Percentiles rank a stretch among this genome's conserved stretches.
Conservation (phyloP, 1,140 invertebrate species). For the Achatina immaculata region DNA sequence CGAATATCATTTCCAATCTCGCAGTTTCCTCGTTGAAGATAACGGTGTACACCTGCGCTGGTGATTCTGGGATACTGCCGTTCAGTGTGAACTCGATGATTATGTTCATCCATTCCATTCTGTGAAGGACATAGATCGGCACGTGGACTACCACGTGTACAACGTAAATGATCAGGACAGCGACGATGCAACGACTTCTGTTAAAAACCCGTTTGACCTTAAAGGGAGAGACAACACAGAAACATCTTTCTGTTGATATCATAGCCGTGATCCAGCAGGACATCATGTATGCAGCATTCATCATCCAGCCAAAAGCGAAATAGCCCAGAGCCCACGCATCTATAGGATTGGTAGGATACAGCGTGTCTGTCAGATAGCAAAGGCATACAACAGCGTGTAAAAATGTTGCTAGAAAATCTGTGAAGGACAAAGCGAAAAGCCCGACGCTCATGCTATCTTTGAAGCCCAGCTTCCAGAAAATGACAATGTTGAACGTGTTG, state of each 20-base stretch:
- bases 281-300: not conserved
- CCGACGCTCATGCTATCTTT: slow-evolving; percentile 13
- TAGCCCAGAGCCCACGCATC: slow-evolving; percentile 7
- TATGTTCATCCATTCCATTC: not conserved
- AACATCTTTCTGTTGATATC: slow-evolving; percentile 8
- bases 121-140: not conserved
- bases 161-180: not conserved
- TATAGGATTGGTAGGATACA: not conserved
- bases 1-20: not conserved
- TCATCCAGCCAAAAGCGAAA: slow-evolving; percentile 5
- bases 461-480: not conserved
- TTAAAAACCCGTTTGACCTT: not conserved
- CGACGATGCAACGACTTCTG: not conserved
- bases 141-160: not conserved
- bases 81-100: not conserved
- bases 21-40: not conserved
- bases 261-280: slow-evolving; percentile 21
- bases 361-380: not conserved
- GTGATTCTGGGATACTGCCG: not conserved
- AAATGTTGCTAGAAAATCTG: not conserved
- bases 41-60: not conserved
- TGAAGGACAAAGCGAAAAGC: not conserved
- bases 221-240: slow-evolving; percentile 14
- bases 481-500: not conserved
- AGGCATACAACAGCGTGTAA: not conserved